Conservation (phyloP, 2,888 invertebrate genomes). For the Cinara cedri region DNA sequence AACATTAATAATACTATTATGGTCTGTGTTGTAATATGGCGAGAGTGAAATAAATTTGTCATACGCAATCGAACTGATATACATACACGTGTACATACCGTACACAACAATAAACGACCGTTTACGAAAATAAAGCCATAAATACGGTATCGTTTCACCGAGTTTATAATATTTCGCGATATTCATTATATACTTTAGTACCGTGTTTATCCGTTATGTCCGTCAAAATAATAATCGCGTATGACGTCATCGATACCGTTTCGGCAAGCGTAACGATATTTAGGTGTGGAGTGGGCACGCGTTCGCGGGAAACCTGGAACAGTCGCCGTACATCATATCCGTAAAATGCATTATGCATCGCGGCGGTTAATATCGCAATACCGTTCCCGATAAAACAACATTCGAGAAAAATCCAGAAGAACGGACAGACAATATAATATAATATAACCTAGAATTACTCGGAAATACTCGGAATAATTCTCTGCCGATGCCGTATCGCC, state of each 20-base stretch:
- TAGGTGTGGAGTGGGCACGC: too few relatives aligned
- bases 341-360: not conserved
- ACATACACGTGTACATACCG: too few relatives aligned
- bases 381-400: too few relatives aligned
- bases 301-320: too few relatives aligned
- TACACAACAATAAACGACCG: too few relatives aligned
- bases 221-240: too few relatives aligned
- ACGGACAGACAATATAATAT: not conserved
- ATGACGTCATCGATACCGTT: not conserved
- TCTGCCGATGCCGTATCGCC: too few relatives aligned
- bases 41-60: not conserved
- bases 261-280: not conserved
- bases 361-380: too few relatives aligned
- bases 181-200: too few relatives aligned
- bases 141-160: slow-evolving; percentile 12
- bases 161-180: slow-evolving; percentile 11
- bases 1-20: slow-evolving; percentile 19
- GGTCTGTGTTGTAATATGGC: not conserved
- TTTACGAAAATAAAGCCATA: slow-evolving; percentile 18
- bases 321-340: too few relatives aligned
- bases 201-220: slow-evolving; percentile 11
- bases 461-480: too few relatives aligned
- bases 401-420: not conserved
- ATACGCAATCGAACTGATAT: slow-evolving; percentile 20
- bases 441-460: too few relatives aligned